Evolutionary conservation across 2,113 vertebrate genomes (phyloP).

Genomic region (Leucopsar rothschildi): DNA sequence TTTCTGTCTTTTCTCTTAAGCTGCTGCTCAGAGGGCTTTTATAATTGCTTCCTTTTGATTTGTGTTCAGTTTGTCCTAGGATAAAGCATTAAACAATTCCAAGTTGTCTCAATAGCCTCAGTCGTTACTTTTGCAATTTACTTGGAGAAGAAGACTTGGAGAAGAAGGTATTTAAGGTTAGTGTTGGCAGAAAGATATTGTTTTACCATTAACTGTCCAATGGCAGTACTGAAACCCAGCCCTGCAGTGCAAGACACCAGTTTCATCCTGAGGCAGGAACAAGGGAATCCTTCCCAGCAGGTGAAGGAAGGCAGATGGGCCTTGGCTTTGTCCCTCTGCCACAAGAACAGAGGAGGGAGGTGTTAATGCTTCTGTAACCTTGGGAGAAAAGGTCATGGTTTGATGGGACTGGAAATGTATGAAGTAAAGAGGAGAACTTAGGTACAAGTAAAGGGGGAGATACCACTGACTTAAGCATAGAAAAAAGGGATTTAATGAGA

Average conservation of each 20-base stretch:
- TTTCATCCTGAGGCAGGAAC: not conserved
- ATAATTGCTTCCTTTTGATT: not conserved
- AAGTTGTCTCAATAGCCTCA: not conserved
- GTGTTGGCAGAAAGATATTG: not conserved
- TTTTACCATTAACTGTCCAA: not conserved
- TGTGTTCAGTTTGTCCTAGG: not conserved
- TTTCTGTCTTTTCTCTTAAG: not conserved
- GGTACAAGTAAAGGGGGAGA: not conserved
- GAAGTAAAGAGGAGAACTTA: not conserved
- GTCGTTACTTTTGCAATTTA: not conserved
- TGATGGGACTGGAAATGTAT: not conserved
- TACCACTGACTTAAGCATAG: not conserved
- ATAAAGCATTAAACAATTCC: not conserved
- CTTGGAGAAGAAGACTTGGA: not conserved
- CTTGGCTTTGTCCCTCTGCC: not conserved
- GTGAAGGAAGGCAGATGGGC: not conserved
- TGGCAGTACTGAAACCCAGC: not conserved
- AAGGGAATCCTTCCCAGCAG: not conserved
- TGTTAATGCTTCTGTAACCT: not conserved
- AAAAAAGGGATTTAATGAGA: not conserved
- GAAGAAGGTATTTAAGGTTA: not conserved
- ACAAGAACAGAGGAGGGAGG: not conserved
- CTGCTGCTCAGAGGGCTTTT: not conserved
- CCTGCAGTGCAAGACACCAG: not conserved
- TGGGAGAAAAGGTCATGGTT: not conserved